Evolutionary conservation across 2,113 vertebrate genomes (phyloP), one percentile per base, ranked within the genome.

Genomic region (Indri indri): DNA sequence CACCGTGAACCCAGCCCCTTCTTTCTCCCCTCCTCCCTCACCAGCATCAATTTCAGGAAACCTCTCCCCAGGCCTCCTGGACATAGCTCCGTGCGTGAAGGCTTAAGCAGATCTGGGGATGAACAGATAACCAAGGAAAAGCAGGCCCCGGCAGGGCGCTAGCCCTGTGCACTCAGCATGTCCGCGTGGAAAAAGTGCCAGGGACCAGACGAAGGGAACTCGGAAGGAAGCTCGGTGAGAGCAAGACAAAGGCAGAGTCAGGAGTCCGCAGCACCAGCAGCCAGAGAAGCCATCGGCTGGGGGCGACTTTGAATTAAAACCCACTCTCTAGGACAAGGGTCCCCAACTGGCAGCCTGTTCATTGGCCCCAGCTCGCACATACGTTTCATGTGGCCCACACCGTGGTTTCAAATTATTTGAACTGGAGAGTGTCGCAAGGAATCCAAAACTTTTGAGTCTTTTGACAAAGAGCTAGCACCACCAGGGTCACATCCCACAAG

Each of bases 281-380:
- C 50, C 40, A 0, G n/a, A 22, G 30, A n/a, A 2, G 37, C 54
- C 1, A 3, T 7, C 52, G 4, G 2, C 6, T 47, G n/a, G 37
- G 61, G 16, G 59, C 27, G 12, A 70, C 63, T 5, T 23, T 6
- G 52, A 84, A 45, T 70, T 7, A 25, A 50, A 12, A 17, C 27
- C 32, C 47, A 4, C 3, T 30, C 27, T 37, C 59, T 7, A 30
- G 27, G 50, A 63, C 2, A 18, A 57, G 71, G 12, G 59, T 42
- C 40, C 30, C 73, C 54, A 4, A 23, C 61, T 0, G 8, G 73
- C 80, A 12, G 12, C 5, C 88, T 5, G 68, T 32, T 23, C 25
- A 0, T 1, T 5, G 32, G 14, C 2, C 11, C 7, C 10, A 6
- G 40, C 63, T 54, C 18, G 20, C 4, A 1, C 0, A 2, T 0